These are phyloP conservation scores for Campylorhamphus procurvoides DNA, from an alignment of 2,113 vertebrate species.

Conservation along the genomic window DNA sequence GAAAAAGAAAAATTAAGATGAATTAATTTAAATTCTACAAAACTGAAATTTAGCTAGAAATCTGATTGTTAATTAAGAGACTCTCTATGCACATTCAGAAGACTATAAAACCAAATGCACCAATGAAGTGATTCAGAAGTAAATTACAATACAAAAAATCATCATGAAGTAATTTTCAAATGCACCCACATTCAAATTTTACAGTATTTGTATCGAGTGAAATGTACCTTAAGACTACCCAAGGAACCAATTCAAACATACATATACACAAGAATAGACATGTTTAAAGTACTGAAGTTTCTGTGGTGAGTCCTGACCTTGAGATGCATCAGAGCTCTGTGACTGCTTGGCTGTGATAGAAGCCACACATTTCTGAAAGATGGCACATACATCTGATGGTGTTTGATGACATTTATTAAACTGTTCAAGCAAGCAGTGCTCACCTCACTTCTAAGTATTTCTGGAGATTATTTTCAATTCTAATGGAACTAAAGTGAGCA, in stretches of 20 bases:
- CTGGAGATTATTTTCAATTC: not conserved
- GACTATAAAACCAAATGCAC: not conserved
- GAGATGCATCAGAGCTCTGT: not conserved
- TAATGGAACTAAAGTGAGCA: not conserved
- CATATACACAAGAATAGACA: fast-evolving
- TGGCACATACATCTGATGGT: not conserved
- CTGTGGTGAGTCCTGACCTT: not conserved
- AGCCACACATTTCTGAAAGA: not conserved
- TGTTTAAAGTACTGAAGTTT: not conserved
- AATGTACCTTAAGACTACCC: not conserved
- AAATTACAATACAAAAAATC: not conserved
- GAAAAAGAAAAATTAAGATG: not conserved
- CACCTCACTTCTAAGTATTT: not conserved
- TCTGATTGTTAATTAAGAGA: not conserved
- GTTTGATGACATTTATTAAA: not conserved
- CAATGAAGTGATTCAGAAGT: not conserved
- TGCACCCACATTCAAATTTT: not conserved
- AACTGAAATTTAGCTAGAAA: not conserved
- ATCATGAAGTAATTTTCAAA: not conserved
- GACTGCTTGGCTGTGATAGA: not conserved
- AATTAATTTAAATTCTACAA: not conserved
- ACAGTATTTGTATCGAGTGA: not conserved
- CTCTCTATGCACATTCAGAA: not conserved
- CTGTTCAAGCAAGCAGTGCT: not conserved
- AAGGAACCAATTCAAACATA: not conserved